A percentile compares a stretch with the other conserved stretches of the same genome.
Evolutionary conservation across 1,140 invertebrate genomes (phyloP).

Genomic region (Zaprionus gabonicus): DNA sequence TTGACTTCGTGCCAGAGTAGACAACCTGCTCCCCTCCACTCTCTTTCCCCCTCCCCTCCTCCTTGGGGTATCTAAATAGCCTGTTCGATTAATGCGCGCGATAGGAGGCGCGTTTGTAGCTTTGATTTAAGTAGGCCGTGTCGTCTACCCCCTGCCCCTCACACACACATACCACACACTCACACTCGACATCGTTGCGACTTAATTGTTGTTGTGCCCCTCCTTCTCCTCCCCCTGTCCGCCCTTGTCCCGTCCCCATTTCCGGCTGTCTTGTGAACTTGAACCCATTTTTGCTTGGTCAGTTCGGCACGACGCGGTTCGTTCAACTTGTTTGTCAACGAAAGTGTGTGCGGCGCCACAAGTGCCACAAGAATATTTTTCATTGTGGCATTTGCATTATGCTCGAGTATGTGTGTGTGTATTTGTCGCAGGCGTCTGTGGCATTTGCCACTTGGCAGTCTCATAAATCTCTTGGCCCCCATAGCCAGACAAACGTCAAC

Average conservation of each 20-base stretch:
- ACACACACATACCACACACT: too few species aligned
- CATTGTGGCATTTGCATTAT: conserved; percentile 71
- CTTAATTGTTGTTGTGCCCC: conserved; percentile 7
- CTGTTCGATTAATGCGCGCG: conserved; percentile 23
- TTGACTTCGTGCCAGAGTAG: background rate
- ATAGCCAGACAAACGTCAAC: conserved; percentile 31
- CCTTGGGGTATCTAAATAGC: conserved; percentile 12
- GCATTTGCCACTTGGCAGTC: conserved; percentile 51
- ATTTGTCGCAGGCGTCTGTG: conserved; percentile 29
- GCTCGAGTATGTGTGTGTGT: background rate
- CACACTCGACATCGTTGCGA: conserved; percentile 16
- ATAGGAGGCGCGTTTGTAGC: conserved; percentile 11
- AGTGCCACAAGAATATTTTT: conserved; percentile 67
- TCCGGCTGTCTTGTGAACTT: conserved; percentile 27
- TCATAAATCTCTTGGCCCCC: conserved; percentile 44
- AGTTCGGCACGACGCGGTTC: conserved; percentile 44
- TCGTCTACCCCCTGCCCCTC: background rate
- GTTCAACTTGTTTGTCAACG: conserved; percentile 62
- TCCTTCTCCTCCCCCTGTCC: background rate
- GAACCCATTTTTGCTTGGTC: conserved; percentile 27
- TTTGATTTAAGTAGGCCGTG: conserved; percentile 27
- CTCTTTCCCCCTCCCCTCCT: background rate
- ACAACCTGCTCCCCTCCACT: background rate
- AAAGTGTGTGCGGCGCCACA: conserved; percentile 37
- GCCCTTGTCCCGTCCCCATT: background rate